phyloP scores from a whole-genome alignment of 2,888 invertebrate species.

The Andrena bicolor region DNA sequence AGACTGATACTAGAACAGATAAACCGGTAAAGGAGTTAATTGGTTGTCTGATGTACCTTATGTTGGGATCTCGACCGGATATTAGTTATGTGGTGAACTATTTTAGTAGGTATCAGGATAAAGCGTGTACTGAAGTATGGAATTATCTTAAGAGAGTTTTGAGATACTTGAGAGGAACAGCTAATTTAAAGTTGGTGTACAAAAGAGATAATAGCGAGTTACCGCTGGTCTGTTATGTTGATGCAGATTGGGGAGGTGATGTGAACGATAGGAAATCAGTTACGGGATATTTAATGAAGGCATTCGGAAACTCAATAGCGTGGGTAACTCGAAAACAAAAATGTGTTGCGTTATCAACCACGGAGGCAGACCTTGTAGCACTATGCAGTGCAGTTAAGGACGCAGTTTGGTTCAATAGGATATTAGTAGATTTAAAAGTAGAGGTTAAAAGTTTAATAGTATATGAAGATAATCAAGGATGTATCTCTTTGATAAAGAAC shows the following conservation, averaged over 20 bases:
- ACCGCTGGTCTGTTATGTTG: slow-evolving; percentile 17
- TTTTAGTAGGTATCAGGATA: slow-evolving; percentile 34
- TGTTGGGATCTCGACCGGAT: slow-evolving; percentile 25
- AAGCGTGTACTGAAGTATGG: slow-evolving; percentile 3
- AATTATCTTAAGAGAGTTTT: slow-evolving; percentile 3
- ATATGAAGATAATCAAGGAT: slow-evolving; percentile 9
- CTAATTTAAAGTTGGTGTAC: neutral
- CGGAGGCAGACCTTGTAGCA: neutral
- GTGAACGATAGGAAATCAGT: slow-evolving; percentile 22
- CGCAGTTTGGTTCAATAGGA: neutral
- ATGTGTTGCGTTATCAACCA: slow-evolving; percentile 12
- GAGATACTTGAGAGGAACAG: slow-evolving; percentile 12
- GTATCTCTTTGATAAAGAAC: slow-evolving; percentile 1
- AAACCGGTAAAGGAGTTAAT: slow-evolving; percentile 17
- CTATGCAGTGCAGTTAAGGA: slow-evolving; percentile 8
- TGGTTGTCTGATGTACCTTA: slow-evolving; percentile 38
- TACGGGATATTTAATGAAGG: slow-evolving; percentile 6
- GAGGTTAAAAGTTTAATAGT: neutral
- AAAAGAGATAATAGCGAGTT: neutral
- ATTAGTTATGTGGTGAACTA: slow-evolving; percentile 26
- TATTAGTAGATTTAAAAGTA: neutral
- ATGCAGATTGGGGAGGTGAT: slow-evolving; percentile 33
- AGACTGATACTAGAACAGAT: neutral
- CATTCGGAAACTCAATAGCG: slow-evolving; percentile 3
- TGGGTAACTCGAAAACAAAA: slow-evolving; percentile 26